Percentiles rank a stretch among this genome's conserved stretches.
Evolutionary conservation across 1,140 invertebrate genomes (phyloP).

Genomic region (Lycorma delicatula): DNA sequence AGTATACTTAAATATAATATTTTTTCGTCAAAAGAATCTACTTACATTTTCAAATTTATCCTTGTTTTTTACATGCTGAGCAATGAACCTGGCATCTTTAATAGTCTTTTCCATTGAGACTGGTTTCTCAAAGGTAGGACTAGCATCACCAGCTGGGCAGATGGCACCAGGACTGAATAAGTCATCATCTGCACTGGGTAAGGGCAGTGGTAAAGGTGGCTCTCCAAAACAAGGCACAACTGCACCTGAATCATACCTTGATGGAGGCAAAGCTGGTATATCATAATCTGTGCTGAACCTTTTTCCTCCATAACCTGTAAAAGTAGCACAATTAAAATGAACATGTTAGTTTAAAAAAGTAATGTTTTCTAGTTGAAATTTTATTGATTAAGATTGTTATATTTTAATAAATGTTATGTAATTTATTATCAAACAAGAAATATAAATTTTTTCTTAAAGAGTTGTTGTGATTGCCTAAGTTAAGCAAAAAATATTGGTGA

Average conservation of each 20-base stretch:
- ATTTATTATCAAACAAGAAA: too few relatives aligned
- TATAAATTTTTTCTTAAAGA: too few relatives aligned
- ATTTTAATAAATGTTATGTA: too few relatives aligned
- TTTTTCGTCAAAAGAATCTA: too few relatives aligned
- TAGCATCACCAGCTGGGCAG: conserved; percentile 52
- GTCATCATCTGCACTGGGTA: conserved; percentile 66
- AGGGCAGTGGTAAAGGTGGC: conserved; percentile 56
- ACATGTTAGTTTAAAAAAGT: too few relatives aligned
- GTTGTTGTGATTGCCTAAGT: too few relatives aligned
- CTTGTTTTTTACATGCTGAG: conserved; percentile 88
- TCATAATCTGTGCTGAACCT: conserved; percentile 62
- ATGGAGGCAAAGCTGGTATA: conserved; percentile 46
- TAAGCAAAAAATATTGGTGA: too few relatives aligned
- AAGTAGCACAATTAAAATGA: too few relatives aligned
- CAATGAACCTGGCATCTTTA: conserved; percentile 83
- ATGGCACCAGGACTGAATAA: conserved; percentile 60
- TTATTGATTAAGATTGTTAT: too few relatives aligned
- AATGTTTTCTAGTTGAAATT: too few relatives aligned
- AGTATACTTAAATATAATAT: too few relatives aligned
- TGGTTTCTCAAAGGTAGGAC: conserved; percentile 69
- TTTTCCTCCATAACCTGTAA: conserved; percentile 3
- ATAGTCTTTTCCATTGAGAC: conserved; percentile 78
- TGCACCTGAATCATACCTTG: conserved; percentile 21
- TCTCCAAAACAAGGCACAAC: conserved; percentile 23
- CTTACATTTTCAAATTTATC: conserved; percentile 89